A percentile compares a stretch with the other conserved stretches of the same genome.
phyloP scores from a whole-genome alignment of 1,140 invertebrate genomes.

The Drosophila navojoa region DNA sequence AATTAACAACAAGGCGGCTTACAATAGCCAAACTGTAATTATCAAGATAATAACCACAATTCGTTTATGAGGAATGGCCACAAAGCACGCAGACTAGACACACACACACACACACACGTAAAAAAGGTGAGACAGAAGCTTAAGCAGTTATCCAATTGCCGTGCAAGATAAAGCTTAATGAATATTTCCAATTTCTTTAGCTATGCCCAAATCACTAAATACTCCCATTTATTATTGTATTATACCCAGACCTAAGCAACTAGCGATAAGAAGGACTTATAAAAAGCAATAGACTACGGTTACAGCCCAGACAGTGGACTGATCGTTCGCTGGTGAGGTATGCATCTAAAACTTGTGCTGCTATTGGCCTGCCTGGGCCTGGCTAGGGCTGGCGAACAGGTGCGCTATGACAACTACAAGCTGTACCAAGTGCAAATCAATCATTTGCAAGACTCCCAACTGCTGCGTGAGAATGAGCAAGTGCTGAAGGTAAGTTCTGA shows the following conservation, averaged over 20 bases:
- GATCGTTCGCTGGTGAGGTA: slow-evolving; percentile 28
- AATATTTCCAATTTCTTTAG: background rate
- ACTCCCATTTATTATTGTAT: background rate
- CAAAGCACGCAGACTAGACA: slow-evolving; percentile 44
- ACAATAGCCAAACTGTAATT: slow-evolving; percentile 64
- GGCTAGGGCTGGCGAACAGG: slow-evolving; percentile 3
- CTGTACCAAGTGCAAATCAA: slow-evolving; percentile 65
- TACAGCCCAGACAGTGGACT: slow-evolving; percentile 25
- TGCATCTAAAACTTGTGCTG: slow-evolving; percentile 43
- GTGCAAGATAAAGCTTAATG: background rate
- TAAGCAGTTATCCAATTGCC: slow-evolving; percentile 41
- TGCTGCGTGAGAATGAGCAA: slow-evolving; percentile 40
- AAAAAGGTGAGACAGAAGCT: no score
- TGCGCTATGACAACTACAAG: slow-evolving; percentile 75
- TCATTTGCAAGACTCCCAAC: slow-evolving; percentile 36
- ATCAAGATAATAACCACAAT: slow-evolving; percentile 64
- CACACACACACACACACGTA: background rate
- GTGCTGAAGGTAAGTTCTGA: slow-evolving; percentile 40
- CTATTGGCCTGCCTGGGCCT: slow-evolving; percentile 16
- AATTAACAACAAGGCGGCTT: slow-evolving; percentile 55
- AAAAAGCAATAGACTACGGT: slow-evolving; percentile 18
- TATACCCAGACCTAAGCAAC: background rate
- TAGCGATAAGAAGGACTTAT: slow-evolving; percentile 44
- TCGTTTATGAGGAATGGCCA: slow-evolving; percentile 51
- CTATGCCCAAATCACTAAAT: background rate